These are phyloP conservation scores for Colistium nudipinnis DNA, from an alignment of 2,113 vertebrate genomes.

Conservation along the genomic window DNA sequence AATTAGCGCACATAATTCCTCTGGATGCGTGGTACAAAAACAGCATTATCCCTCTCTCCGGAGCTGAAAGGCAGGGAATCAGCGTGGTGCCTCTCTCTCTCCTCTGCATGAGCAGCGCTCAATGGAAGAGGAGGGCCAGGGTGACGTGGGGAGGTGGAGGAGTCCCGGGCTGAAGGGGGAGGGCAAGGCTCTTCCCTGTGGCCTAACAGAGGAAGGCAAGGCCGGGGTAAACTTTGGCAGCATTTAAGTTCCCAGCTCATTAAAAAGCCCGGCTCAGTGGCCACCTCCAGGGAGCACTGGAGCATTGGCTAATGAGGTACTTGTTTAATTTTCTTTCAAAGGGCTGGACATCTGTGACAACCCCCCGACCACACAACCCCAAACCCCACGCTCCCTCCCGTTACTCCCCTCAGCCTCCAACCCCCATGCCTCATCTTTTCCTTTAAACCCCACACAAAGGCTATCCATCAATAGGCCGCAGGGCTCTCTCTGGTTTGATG, in stretches of 20 bases:
- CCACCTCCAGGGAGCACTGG: conserved; percentile 98
- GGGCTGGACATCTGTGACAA: conserved; percentile 98
- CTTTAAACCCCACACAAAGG: conserved; percentile 92
- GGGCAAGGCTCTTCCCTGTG: conserved; percentile 85
- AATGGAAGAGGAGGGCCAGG: conserved; percentile 82
- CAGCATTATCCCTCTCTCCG: conserved; percentile 96
- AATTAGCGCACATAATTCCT: conserved; percentile 99
- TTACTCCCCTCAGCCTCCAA: conserved; percentile 64
- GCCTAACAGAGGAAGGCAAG: conserved; percentile 88
- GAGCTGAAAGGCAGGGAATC: conserved; percentile 96
- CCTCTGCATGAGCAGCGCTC: conserved; percentile 94
- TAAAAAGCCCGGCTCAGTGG: conserved; percentile 95
- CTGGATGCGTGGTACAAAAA: conserved; percentile 98
- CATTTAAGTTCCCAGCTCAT: conserved; percentile 98
- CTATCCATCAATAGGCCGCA: conserved; percentile 96
- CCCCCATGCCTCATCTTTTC: conserved; percentile 69
- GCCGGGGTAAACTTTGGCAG: conserved; percentile 97
- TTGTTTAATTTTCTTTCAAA: conserved; percentile 99
- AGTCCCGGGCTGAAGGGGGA: conserved; percentile 50
- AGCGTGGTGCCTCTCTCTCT: conserved; percentile 94
- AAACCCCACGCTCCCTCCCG: conserved; percentile 43
- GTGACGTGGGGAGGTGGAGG: conserved; percentile 40
- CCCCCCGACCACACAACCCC: conserved; percentile 70
- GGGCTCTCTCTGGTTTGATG: conserved; percentile 97
- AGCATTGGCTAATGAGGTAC: conserved; percentile 99